A percentile compares a stretch with the other conserved stretches of the same genome.
Conservation (phyloP, 2,113 vertebrate genomes). For the Pachycephala philippinensis region DNA sequence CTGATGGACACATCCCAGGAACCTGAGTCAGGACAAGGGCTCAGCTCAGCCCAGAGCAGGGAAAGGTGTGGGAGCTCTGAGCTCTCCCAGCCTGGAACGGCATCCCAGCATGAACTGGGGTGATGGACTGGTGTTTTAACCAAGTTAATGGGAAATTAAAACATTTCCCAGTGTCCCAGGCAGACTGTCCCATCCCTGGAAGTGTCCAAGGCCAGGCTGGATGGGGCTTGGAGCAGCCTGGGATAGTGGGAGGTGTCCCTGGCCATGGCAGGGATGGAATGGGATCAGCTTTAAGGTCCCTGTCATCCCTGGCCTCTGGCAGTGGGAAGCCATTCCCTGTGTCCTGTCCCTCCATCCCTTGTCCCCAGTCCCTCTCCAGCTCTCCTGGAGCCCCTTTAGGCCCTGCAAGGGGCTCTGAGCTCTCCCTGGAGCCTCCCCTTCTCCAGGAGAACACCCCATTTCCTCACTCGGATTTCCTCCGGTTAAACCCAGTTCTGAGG, state of each 20-base stretch:
- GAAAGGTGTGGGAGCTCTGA: fast-evolving
- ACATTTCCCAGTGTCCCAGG: neutral
- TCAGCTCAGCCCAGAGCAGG: neutral
- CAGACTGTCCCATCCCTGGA: neutral
- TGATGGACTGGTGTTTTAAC: neutral
- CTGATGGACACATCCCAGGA: neutral
- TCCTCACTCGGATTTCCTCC: neutral
- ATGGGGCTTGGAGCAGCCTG: neutral
- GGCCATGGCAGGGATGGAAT: neutral
- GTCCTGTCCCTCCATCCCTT: neutral
- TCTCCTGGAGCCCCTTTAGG: neutral
- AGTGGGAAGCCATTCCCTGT: neutral
- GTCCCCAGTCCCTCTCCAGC: neutral
- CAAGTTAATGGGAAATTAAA: neutral
- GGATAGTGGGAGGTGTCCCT: neutral
- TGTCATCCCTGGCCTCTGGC: fast-evolving
- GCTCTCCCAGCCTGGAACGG: neutral
- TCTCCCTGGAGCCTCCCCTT: neutral
- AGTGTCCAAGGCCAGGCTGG: neutral
- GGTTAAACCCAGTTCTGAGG: neutral
- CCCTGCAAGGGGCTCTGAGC: neutral
- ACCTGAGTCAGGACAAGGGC: fast-evolving
- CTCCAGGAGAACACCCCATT: fast-evolving
- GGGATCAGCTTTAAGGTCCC: neutral
- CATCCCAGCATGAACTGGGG: neutral